Conservation (phyloP, 2,113 vertebrate genomes). For the Gnathonemus longibarbis region DNA sequence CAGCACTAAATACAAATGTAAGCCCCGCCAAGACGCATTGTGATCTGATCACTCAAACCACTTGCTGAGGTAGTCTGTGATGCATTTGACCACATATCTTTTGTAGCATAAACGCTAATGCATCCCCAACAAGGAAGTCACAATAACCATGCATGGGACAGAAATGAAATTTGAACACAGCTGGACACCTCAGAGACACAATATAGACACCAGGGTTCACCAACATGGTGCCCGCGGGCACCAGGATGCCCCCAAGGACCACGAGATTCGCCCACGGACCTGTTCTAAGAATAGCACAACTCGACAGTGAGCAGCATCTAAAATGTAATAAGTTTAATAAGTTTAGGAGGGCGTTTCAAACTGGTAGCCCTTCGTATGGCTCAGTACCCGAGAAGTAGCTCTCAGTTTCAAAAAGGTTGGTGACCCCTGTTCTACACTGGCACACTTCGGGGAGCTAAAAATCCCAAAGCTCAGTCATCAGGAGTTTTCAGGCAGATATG, state of each 20-base stretch:
- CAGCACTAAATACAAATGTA: background rate
- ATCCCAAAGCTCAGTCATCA: background rate
- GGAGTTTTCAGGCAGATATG: background rate
- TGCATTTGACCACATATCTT: background rate
- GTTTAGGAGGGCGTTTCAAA: no score
- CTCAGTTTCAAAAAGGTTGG: no score
- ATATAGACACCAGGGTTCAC: background rate
- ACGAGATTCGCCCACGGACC: no score
- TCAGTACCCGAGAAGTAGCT: no score
- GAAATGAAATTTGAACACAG: background rate
- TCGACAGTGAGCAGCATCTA: no score
- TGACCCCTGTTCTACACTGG: no score
- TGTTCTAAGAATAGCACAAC: no score
- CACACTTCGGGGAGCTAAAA: background rate
- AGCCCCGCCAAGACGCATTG: background rate
- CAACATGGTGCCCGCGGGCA: no score
- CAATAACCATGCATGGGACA: background rate
- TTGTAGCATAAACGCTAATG: background rate
- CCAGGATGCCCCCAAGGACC: no score
- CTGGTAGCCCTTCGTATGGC: no score
- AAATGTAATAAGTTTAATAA: no score
- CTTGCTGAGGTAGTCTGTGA: background rate
- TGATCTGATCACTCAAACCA: background rate
- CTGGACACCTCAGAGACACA: background rate
- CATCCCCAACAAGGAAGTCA: background rate